Percentiles rank a stretch among this genome's conserved stretches.
Conservation (phyloP, 2,797 vertebrate species). For the Ambastaia sidthimunki region DNA sequence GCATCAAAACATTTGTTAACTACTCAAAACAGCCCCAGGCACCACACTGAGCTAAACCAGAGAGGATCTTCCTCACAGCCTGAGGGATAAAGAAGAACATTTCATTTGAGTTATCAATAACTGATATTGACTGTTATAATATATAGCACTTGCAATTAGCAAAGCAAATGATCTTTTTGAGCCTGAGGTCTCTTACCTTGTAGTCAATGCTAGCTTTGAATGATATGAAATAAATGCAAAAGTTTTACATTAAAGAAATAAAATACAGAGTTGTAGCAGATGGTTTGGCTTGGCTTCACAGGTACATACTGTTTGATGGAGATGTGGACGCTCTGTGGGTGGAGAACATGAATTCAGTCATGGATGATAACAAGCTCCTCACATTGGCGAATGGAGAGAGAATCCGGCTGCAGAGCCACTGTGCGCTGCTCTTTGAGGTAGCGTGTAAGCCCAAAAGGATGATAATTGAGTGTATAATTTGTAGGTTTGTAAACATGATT, state of each 20-base stretch:
- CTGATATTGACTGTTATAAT: too few species aligned
- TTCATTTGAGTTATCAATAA: not conserved
- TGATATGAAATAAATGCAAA: not conserved
- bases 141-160: too few species aligned
- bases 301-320: slow-evolving; percentile 97
- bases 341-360: slow-evolving; percentile 99
- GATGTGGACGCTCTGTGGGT: slow-evolving; percentile 99
- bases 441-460: slow-evolving; percentile 21
- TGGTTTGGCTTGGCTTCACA: slow-evolving; percentile 60
- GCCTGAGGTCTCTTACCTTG: slow-evolving; percentile 79
- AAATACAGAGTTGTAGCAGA: not conserved
- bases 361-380: slow-evolving; percentile 97
- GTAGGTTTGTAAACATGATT: not conserved
- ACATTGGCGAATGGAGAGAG: slow-evolving; percentile 96
- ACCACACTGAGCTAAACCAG: slow-evolving; percentile 94
- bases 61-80: slow-evolving; percentile 96
- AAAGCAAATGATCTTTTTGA: not conserved
- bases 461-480: not conserved
- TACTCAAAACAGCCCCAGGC: slow-evolving; percentile 99
- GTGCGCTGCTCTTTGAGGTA: slow-evolving; percentile 94
- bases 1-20: slow-evolving; percentile 61
- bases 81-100: slow-evolving; percentile 59
- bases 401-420: slow-evolving; percentile 91
- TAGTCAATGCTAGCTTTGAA: slow-evolving; percentile 84
- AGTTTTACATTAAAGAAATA: not conserved